Conservation (phyloP, 1,140 invertebrate species). For the Leptopilina boulardi region DNA sequence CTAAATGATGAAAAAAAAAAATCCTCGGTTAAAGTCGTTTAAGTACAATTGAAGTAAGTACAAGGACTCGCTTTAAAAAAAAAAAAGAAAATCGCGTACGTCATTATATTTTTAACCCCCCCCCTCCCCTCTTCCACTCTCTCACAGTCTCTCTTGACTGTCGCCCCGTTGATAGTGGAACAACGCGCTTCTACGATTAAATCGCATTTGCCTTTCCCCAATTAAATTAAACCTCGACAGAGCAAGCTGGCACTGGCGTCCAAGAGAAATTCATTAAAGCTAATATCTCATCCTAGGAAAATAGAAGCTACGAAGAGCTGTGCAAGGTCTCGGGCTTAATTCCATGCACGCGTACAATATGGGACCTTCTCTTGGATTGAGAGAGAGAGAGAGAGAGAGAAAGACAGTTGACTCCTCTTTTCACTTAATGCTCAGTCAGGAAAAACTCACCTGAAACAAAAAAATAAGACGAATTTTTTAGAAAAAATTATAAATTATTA, state of each 20-base stretch:
- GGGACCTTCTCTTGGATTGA: not conserved
- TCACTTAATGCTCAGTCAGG: not conserved
- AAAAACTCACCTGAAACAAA: constrained; percentile 27
- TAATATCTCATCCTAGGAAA: constrained; percentile 30
- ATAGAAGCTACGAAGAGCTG: constrained; percentile 11
- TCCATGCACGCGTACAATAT: constrained; percentile 14
- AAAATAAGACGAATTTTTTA: not conserved
- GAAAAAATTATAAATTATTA: not conserved
- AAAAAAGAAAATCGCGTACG: too few relatives aligned
- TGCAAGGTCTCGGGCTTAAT: not conserved
- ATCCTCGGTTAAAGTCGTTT: too few relatives aligned
- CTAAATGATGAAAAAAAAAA: too few relatives aligned
- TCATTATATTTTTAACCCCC: not conserved
- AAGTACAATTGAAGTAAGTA: too few relatives aligned
- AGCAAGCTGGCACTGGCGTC: constrained; percentile 7
- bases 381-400: too few relatives aligned
- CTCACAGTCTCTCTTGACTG: not conserved
- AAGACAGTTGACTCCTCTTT: too few relatives aligned
- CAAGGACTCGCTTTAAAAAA: too few relatives aligned
- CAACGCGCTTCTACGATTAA: constrained; percentile 26
- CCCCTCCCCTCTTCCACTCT: too few relatives aligned
- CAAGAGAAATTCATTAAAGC: constrained; percentile 37
- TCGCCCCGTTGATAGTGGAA: constrained; percentile 17
- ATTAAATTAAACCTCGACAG: constrained; percentile 37
- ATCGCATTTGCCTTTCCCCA: constrained; percentile 36